Evolutionary conservation across 1,140 invertebrate species (phyloP).

Genomic region (Arion vulgaris): DNA sequence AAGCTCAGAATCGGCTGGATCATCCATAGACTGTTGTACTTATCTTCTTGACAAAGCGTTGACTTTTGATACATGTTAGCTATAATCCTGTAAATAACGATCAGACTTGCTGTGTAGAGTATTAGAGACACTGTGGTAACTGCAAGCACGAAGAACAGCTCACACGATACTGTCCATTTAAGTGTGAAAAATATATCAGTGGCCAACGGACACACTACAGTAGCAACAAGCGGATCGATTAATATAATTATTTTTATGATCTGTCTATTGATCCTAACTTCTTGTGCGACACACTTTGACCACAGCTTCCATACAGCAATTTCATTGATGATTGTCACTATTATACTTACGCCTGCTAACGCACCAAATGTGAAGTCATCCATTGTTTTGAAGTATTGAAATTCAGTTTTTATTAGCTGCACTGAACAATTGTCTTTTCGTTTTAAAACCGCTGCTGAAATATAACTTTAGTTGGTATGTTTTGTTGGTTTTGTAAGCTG

Average conservation of each 20-base stretch:
- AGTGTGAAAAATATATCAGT: background rate
- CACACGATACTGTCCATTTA: background rate
- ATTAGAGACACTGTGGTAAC: background rate
- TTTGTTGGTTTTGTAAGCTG: too few relatives aligned
- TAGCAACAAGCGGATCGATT: conserved; percentile 5
- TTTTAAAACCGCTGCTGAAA: too few relatives aligned
- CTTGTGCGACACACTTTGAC: background rate
- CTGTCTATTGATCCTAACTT: background rate
- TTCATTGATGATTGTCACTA: background rate
- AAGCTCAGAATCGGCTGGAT: background rate
- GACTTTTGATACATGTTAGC: background rate
- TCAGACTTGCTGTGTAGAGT: background rate
- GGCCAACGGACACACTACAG: conserved; percentile 13
- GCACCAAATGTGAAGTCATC: background rate
- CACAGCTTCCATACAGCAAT: conserved; percentile 11
- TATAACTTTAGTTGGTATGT: too few relatives aligned
- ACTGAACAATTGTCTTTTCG: too few relatives aligned
- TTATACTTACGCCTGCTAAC: background rate
- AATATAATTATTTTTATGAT: background rate
- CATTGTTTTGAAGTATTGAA: background rate
- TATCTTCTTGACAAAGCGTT: background rate
- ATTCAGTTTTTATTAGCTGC: too few relatives aligned
- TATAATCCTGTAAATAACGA: background rate
- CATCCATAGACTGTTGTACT: background rate
- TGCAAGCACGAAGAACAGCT: background rate